Base-by-base conservation (phyloP, 2,888 invertebrate genomes). In the Aphidoletes aphidimyza region DNA sequence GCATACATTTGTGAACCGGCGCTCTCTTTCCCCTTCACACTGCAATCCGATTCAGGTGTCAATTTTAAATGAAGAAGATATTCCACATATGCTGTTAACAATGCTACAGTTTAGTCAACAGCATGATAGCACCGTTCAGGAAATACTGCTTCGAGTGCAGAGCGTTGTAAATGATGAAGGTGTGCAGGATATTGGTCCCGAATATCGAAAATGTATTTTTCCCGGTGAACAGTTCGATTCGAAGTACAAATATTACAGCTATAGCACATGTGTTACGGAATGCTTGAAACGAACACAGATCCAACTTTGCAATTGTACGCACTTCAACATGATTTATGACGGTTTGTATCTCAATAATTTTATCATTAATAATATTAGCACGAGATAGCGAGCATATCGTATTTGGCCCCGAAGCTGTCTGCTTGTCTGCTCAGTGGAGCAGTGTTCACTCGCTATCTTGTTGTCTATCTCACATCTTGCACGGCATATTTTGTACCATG, bases 181-280 rank as follows among this genome's bases (percentile, higher is more conserved):
- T 86, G 92, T 93, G 0, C 90, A 90, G 0, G 91, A 92, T 47
- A 92, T 94, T 0, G 90, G 92, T 0, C 89, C 92, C 0, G 87
- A 91, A 34, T 93, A 93, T 86, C 91, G 95, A 22, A 92, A 93
- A 49, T 95, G 95, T 87, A 91, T 93, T n/a, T 95, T 94, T 87
- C 90, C 92, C 45, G 89, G 93, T 83, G 95, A 95, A 88, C 91
- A 92, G 22, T 89, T 91, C 84, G 89, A 91, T 11, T 91, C 92
- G 2, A 88, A 93, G 0, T 94, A 93, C 87, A 91, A 92, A 0
- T 90, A 91, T 54, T 95, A 95, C 88, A 95, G 95, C 83, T 94
- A 93, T 88, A 94, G 93, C 87, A 92, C 93, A 0, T 95, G 95
- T 88, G 92, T 92, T 1, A 92, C 93, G 0, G 92, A 93, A 78